A percentile compares a stretch with the other conserved stretches of the same genome.
Conservation (phyloP, 2,113 vertebrate genomes). For the Lepus americanus region DNA sequence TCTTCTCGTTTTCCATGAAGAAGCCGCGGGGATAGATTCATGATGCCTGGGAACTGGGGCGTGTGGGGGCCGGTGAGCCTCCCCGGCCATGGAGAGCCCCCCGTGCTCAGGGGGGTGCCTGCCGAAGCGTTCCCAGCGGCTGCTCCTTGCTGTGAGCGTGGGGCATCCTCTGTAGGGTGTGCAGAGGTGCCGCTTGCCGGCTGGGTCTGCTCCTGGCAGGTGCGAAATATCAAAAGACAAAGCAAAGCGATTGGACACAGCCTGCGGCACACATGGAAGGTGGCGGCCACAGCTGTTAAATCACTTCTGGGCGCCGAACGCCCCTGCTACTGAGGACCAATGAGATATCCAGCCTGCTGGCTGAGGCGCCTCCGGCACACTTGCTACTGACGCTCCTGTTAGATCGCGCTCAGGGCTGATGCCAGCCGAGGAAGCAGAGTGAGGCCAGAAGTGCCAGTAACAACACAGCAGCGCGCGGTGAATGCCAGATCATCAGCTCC, state of each 20-base stretch:
- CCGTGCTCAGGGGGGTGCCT: not conserved
- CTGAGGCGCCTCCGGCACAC: not conserved
- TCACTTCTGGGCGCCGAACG: rapidly evolving
- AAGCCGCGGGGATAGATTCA: not conserved
- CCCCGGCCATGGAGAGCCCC: not conserved
- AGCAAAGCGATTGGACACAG: not conserved
- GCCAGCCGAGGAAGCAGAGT: not conserved
- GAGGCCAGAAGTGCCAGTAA: not conserved
- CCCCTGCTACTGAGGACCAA: rapidly evolving
- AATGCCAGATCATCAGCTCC: rapidly evolving
- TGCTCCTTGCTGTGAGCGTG: no score
- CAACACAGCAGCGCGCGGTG: not conserved
- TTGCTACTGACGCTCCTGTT: not conserved
- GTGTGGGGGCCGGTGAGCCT: no score
- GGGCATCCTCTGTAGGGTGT: not conserved
- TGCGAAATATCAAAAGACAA: not conserved
- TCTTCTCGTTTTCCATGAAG: not conserved
- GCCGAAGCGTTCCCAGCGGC: no score
- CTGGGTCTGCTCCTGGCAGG: not conserved
- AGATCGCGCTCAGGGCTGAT: not conserved
- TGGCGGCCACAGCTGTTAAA: rapidly evolving
- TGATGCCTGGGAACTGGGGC: not conserved
- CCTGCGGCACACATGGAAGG: not conserved
- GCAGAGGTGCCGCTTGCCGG: not conserved
- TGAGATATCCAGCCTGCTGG: not conserved